Evolutionary conservation across 1,140 invertebrate genomes (phyloP).

Genomic region (Nephila pilipes): DNA sequence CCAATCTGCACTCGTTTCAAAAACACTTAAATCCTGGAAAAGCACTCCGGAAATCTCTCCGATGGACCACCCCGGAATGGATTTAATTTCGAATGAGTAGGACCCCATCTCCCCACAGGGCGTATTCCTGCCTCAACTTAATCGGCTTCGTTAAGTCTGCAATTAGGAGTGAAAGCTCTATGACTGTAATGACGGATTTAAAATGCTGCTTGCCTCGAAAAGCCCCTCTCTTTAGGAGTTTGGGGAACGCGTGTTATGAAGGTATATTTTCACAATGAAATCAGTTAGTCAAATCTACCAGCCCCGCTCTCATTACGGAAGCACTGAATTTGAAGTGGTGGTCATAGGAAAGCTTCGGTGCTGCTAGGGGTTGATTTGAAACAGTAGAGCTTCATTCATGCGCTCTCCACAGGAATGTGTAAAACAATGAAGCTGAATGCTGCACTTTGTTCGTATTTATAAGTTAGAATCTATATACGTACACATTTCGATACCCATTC

Average conservation of each 20-base stretch:
- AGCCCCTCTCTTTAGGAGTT: not conserved
- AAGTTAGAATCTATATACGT: no score
- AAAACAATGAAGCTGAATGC: no score
- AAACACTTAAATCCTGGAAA: constrained; percentile 68
- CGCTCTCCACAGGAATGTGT: no score
- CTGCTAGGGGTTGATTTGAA: not conserved
- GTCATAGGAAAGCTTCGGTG: not conserved
- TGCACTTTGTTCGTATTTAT: no score
- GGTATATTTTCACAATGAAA: not conserved
- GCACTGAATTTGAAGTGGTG: not conserved
- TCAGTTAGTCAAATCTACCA: constrained; percentile 4
- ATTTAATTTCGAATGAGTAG: constrained; percentile 64
- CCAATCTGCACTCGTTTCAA: constrained; percentile 7
- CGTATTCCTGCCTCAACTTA: not conserved
- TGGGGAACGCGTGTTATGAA: not conserved
- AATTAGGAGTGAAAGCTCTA: constrained; percentile 68
- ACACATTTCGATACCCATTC: no score
- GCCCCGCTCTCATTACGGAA: not conserved
- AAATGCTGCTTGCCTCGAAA: constrained; percentile 10
- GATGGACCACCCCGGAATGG: constrained; percentile 32
- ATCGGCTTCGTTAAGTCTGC: constrained; percentile 73
- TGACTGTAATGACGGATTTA: constrained; percentile 72
- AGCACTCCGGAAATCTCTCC: constrained; percentile 40
- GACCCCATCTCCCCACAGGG: not conserved
- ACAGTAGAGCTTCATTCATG: no score